Conservation (phyloP, 2,113 vertebrate genomes). For the Psilopogon haemacephalus region DNA sequence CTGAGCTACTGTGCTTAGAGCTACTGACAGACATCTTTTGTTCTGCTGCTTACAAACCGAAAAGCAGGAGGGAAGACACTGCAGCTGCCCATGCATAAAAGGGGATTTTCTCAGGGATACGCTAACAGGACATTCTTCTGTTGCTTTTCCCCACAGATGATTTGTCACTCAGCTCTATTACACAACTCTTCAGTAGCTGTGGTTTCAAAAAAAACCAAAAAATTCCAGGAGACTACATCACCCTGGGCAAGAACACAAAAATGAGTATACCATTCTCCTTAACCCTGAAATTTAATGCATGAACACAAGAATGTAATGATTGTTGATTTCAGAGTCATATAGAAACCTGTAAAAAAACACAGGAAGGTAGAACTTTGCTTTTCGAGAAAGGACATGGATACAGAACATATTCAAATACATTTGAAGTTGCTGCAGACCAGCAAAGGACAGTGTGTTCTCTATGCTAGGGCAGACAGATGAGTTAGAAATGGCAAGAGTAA, state of each 20-base stretch:
- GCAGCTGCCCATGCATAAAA: not conserved
- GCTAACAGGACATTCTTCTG: not conserved
- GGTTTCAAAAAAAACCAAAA: conserved; percentile 33
- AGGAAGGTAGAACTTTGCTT: not conserved
- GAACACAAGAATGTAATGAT: not conserved
- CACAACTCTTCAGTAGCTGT: not conserved
- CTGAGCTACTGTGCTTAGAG: conserved; percentile 20
- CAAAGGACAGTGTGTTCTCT: not conserved
- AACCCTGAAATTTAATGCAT: not conserved
- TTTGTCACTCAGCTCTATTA: not conserved
- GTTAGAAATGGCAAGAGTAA: not conserved
- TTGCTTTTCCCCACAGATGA: not conserved
- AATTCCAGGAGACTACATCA: conserved; percentile 25
- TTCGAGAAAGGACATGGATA: not conserved
- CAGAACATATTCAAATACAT: not conserved
- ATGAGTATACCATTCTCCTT: not conserved
- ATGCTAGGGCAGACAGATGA: no score
- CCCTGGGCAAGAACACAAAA: not conserved
- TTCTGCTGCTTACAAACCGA: not conserved
- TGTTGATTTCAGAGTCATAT: not conserved
- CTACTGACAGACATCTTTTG: not conserved
- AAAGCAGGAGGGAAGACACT: not conserved
- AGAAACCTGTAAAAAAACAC: not conserved
- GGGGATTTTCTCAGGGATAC: conserved; percentile 13
- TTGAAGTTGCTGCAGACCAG: not conserved